Base-by-base conservation (phyloP, 2,888 invertebrate species). In the Andrena chrysosceles region DNA sequence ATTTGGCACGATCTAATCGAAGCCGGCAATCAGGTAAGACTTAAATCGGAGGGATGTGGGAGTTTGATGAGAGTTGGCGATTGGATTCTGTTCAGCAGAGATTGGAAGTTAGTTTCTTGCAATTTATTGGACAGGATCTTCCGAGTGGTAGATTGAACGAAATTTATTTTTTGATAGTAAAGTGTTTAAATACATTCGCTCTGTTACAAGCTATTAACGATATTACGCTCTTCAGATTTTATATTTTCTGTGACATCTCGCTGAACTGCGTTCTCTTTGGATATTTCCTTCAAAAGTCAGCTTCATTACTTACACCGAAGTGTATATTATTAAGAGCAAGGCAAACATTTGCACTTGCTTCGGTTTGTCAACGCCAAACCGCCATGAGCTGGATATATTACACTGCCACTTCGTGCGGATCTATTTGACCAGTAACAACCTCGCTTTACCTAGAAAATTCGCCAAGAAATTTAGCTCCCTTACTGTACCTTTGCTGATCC, bases 1-100 rank as follows among this genome's bases (percentile, higher is more conserved):
- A 83, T 76, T 79, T 78, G 63, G 54, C 83, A 56, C 75, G 71
- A 83, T 78, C 83, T 62, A 75, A 84, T 84, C 84, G 72, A 54
- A 35, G 31, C 42, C 72, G 72, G 69, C 84, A 23, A 76, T 49
- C 84, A 83, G 84, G 84, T 84, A 84, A 84, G 84, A 70, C 66
- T 13, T 48, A 20, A 62, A 33, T 52, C 48, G 54, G 48, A 42
- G 1, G 16, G 49, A n/a, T n/a, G 23, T 26, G 42, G 48, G 72
- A 66, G 49, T 35, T 60, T 48, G 71, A 67, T 63, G 62, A 79
- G 71, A 48, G 26, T 16, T 2, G 0, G 23, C 23, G 56, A 64
- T 63, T 42, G 42, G 42, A 42, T 42, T 16, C 42, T 13, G 42
- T 42, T 42, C 42, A 16, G 13, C 42, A 16, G 42, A 42, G 42